Conservation (phyloP, 2,888 invertebrate genomes). For the Eutolmus rufibarbis region DNA sequence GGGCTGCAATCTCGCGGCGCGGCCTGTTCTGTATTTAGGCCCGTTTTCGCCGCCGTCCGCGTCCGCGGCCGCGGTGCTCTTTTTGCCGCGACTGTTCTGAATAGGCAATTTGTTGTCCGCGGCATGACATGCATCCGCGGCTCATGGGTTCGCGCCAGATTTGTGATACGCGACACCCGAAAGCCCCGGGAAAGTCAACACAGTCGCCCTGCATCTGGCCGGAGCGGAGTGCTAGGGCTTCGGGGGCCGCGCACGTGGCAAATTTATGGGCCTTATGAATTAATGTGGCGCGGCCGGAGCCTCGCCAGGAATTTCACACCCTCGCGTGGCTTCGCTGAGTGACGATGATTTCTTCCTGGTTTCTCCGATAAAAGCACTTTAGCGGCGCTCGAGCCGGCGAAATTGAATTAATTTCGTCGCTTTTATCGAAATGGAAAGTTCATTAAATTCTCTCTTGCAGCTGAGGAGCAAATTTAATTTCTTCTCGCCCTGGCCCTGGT, state of each 20-base stretch:
- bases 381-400: not conserved
- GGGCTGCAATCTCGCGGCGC: not conserved
- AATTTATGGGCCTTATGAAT: conserved; percentile 26
- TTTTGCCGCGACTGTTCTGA: not conserved
- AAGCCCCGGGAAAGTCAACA: not conserved
- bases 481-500: not conserved
- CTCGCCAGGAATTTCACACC: conserved; percentile 22
- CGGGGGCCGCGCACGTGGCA: conserved; percentile 3
- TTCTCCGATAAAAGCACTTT: conserved; percentile 27
- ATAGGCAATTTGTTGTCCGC: not conserved
- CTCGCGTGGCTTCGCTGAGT: not conserved
- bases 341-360: conserved; percentile 29
- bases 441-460: conserved; percentile 15
- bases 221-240: not conserved
- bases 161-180: conserved; percentile 15
- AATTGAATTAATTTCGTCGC: conserved; percentile 31
- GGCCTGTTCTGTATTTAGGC: not conserved
- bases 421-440: conserved; percentile 36
- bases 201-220: not conserved
- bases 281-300: not conserved
- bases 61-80: not conserved
- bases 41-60: not conserved
- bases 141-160: conserved; percentile 4
- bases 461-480: conserved; percentile 11
- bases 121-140: not conserved